phyloP scores from a whole-genome alignment of 2,797 vertebrate genomes.

The Sus cebifrons region DNA sequence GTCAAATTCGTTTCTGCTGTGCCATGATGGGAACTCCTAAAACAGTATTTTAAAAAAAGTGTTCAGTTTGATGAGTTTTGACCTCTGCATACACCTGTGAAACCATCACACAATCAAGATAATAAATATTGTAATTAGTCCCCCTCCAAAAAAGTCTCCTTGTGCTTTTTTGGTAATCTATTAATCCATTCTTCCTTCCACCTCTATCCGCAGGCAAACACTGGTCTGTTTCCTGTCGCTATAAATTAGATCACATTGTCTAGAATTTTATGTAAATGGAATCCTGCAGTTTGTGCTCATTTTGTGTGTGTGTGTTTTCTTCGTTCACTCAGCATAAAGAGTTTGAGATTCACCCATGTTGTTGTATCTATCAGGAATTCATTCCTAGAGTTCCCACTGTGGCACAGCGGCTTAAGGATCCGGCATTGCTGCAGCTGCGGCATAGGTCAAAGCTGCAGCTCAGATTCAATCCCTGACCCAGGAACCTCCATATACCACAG shows the following conservation, averaged over 20 bases:
- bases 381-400: background rate
- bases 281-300: background rate
- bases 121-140: background rate
- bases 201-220: background rate
- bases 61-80: slow-evolving; percentile 30
- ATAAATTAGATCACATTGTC: slow-evolving; percentile 35
- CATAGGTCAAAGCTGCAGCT: no score
- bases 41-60: background rate
- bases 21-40: no score
- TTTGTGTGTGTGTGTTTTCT: background rate
- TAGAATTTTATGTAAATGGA: slow-evolving; percentile 19
- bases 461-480: no score
- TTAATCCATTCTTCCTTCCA: background rate
- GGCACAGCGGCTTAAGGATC: no score
- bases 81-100: background rate
- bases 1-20: no score
- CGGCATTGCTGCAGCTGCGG: no score
- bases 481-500: no score
- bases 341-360: background rate
- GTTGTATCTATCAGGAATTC: background rate
- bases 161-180: background rate
- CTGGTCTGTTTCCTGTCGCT: background rate
- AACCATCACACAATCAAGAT: background rate
- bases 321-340: background rate
- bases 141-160: background rate